Conservation (phyloP, 1,140 invertebrate species). For the Yoshiicerus persimilis region DNA sequence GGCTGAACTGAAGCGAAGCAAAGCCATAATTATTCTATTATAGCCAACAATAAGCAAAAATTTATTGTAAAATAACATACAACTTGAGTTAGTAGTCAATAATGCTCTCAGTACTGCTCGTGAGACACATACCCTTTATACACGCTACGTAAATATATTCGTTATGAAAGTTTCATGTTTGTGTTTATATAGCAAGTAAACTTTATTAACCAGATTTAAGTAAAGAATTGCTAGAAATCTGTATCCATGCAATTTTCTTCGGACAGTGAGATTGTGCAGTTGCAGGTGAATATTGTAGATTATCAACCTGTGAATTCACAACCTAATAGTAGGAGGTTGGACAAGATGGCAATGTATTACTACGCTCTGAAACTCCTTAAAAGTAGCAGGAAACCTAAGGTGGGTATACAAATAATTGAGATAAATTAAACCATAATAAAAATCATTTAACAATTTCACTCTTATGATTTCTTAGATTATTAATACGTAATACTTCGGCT, state of each 20-base stretch:
- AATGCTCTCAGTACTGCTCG: not conserved
- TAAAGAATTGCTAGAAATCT: not conserved
- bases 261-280: not conserved
- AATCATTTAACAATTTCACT: not conserved
- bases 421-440: not conserved
- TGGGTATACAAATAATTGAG: not conserved
- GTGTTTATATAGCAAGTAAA: not conserved
- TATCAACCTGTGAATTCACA: slow-evolving; percentile 8
- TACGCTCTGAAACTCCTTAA: slow-evolving; percentile 41
- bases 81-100: not conserved
- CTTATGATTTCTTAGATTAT: no score
- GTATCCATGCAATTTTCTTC: not conserved
- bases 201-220: not conserved
- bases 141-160: not conserved
- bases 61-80: not conserved
- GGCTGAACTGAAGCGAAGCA: not conserved
- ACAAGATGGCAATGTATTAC: slow-evolving; percentile 47
- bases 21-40: not conserved
- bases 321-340: not conserved
- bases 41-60: not conserved
- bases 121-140: no score
- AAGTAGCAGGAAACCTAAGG: slow-evolving; percentile 13
- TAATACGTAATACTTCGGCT: no score
- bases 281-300: not conserved
- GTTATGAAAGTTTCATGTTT: not conserved